phyloP scores from a whole-genome alignment of 2,888 invertebrate species.

The Ormyrus thymus region DNA sequence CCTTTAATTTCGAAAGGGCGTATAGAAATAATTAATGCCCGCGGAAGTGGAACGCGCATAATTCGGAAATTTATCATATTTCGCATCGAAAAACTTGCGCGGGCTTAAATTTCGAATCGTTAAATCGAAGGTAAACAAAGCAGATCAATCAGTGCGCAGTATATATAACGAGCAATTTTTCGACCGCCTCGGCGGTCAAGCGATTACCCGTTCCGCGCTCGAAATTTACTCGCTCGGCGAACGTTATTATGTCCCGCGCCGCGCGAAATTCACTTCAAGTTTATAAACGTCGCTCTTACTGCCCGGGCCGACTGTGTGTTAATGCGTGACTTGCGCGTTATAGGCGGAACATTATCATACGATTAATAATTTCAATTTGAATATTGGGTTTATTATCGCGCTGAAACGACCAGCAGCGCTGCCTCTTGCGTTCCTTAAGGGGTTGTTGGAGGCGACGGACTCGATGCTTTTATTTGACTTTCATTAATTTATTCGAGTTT shows the following conservation, averaged over 20 bases:
- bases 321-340: too few relatives aligned
- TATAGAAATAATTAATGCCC: background rate
- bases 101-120: background rate
- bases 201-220: slow-evolving; percentile 2
- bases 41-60: slow-evolving; percentile 14
- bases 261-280: slow-evolving; percentile 13
- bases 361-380: too few relatives aligned
- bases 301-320: background rate
- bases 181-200: background rate
- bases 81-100: background rate
- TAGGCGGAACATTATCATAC: too few relatives aligned
- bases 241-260: slow-evolving; percentile 8
- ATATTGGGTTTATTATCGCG: too few relatives aligned
- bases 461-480: too few relatives aligned
- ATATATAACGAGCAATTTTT: background rate
- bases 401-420: too few relatives aligned
- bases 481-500: too few relatives aligned
- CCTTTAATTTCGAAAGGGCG: too few relatives aligned
- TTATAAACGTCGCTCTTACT: background rate
- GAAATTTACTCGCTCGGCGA: slow-evolving; percentile 6
- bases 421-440: too few relatives aligned
- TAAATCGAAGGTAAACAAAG: background rate
- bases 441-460: too few relatives aligned
- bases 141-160: background rate
- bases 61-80: slow-evolving; percentile 14